Percentiles rank a stretch among this genome's conserved stretches.
Evolutionary conservation across 30 jellyfish, hydroid and myxozoan genomes (phyloP).

Genomic region (Aurelia aurita complex sp. Pacific): DNA sequence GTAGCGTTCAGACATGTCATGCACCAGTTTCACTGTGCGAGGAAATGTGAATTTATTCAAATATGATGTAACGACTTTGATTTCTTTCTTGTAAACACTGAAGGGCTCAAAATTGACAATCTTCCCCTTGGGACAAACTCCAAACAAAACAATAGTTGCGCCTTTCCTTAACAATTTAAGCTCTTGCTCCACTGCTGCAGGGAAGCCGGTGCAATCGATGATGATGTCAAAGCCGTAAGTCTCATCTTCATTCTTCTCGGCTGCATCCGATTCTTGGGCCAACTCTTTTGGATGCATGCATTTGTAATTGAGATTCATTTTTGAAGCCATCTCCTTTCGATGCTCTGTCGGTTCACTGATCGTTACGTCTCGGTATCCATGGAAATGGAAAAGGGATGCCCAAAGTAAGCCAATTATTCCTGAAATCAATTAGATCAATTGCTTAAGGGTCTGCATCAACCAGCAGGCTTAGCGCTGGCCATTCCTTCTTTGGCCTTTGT

Average conservation of each 20-base stretch:
- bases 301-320: conserved; percentile 56
- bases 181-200: conserved; percentile 67
- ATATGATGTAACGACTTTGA: conserved; percentile 71
- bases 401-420: conserved; percentile 83
- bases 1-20: conserved; percentile 82
- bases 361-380: conserved; percentile 85
- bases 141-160: conserved; percentile 81
- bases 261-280: conserved; percentile 25
- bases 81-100: conserved; percentile 73
- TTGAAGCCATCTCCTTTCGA: conserved; percentile 70
- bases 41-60: conserved; percentile 82
- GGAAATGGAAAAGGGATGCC: conserved; percentile 90
- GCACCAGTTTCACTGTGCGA: conserved; percentile 68
- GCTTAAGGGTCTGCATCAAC: no score
- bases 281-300: conserved; percentile 59
- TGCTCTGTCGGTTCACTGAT: conserved; percentile 72
- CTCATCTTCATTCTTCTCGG: conserved; percentile 49
- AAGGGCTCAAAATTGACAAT: conserved; percentile 75
- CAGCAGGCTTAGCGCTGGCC: no score
- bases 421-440: neutral
- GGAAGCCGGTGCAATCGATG: conserved; percentile 82
- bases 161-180: conserved; percentile 84
- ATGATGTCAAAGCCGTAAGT: conserved; percentile 87
- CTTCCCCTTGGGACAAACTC: conserved; percentile 80
- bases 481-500: no score